Base-by-base conservation (phyloP, 2,113 vertebrate genomes). In the Carassius gibelio region DNA sequence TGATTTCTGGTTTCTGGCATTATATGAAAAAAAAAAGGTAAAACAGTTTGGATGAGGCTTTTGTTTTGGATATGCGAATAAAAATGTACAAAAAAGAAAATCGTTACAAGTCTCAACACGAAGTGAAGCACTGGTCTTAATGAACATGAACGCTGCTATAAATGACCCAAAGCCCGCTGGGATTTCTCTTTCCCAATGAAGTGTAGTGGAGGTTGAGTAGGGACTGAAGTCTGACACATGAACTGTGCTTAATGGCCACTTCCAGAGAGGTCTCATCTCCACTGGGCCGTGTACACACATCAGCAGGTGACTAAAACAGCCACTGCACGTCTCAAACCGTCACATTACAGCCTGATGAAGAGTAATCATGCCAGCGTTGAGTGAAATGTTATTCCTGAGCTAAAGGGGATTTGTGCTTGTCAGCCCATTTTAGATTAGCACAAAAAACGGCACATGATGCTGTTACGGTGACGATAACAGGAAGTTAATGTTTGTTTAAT, bases 161-260 rank as follows among this genome's bases (percentile, higher is more conserved):
- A 94, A 94, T 91, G 91, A 92, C 93, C 90, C 61, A 88, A 90
- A 91, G 92, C 89, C 93, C 95, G 81, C 52, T 94, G 96, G 95
- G 94, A 95, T 95, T 95, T 75, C 92, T 75, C 92, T 92, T 88
- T 57, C 89, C 91, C 92, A 96, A 95, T 95, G 95, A 95, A 94
- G 92, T 92, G 93, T 92, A 93, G 94, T 91, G 93, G 94, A 94
- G 91, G 91, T 92, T 94, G 88, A 92, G 91, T 91, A 92, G 91
- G 93, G 93, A 91, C 92, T 92, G 0, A 84, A 86, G 91, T 89
- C 87, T 94, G 93, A 94, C 93, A 94, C 93, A 92, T 93, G 94
- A 94, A 93, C 92, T 90, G 89, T 83, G 92, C 88, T 92, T 91
- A 90, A 92, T 93, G 81, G 91, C 90, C 91, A 87, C 90, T 90